Evolutionary conservation across 37 sponge, comb jelly and placozoan genomes (phyloP).

Genomic region (Chondrilla cf. caribensis): DNA sequence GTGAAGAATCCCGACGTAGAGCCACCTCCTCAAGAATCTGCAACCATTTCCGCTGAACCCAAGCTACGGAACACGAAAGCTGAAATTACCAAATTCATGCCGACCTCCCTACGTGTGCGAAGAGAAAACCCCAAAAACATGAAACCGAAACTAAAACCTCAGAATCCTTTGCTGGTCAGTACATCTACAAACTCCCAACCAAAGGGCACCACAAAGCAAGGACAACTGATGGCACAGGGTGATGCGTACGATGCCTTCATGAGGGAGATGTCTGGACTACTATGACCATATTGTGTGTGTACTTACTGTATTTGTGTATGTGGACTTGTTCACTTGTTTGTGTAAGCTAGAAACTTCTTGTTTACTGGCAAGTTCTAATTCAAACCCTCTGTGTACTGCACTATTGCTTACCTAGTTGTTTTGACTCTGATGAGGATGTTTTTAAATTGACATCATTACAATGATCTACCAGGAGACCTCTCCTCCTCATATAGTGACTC

Average conservation of each 20-base stretch:
- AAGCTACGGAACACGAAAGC: constrained; percentile 84
- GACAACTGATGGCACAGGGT: constrained; percentile 41
- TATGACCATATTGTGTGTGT: constrained; percentile 39
- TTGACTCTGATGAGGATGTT: too few relatives aligned
- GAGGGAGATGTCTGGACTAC: constrained; percentile 93
- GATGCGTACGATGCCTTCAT: constrained; percentile 95
- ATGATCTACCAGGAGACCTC: too few relatives aligned
- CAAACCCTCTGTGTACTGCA: too few relatives aligned
- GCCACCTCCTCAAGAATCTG: constrained; percentile 4
- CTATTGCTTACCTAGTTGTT: too few relatives aligned
- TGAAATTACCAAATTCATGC: constrained; percentile 95
- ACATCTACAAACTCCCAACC: neutral
- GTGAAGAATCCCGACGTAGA: neutral
- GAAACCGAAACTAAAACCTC: constrained; percentile 24
- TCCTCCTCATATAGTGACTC: too few relatives aligned
- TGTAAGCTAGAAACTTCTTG: too few relatives aligned
- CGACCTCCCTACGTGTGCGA: constrained; percentile 79
- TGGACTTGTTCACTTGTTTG: too few relatives aligned
- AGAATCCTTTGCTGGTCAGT: neutral
- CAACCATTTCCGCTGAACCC: constrained; percentile 85
- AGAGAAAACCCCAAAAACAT: constrained; percentile 70
- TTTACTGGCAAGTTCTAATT: too few relatives aligned
- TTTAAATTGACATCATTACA: too few relatives aligned
- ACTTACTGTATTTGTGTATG: neutral
- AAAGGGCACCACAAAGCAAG: neutral